A percentile compares a stretch with the other conserved stretches of the same genome.
Conservation (phyloP, 1,140 invertebrate genomes). For the Rhopalosiphum maidis region DNA sequence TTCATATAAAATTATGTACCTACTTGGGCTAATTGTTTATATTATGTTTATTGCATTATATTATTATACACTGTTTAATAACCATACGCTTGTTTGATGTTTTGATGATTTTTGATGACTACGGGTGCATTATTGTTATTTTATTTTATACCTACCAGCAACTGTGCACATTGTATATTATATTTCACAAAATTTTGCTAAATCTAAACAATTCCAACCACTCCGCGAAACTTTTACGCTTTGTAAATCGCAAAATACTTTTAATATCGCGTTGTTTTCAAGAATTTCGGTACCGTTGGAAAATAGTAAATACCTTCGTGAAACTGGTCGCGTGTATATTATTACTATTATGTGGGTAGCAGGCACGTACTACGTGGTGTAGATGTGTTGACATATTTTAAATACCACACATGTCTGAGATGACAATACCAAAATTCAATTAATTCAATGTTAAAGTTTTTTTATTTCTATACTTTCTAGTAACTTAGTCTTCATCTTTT, state of each 20-base stretch:
- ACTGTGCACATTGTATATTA: not conserved
- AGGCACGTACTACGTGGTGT: not conserved
- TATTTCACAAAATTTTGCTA: not conserved
- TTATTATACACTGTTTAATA: not conserved
- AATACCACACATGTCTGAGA: not conserved
- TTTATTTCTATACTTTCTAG: not conserved
- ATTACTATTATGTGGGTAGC: not conserved
- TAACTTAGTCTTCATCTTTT: not conserved
- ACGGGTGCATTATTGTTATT: not conserved
- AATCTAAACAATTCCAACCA: not conserved
- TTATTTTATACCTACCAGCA: not conserved
- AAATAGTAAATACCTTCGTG: not conserved
- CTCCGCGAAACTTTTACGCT: not conserved
- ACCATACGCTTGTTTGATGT: not conserved
- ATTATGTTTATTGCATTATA: too few relatives aligned
- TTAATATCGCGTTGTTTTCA: not conserved
- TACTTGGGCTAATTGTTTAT: not conserved
- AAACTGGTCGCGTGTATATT: not conserved
- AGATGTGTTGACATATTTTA: constrained; percentile 4
- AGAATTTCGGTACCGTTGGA: not conserved
- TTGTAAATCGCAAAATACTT: not conserved
- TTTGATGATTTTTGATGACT: not conserved
- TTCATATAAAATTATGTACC: not conserved
- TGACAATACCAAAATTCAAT: not conserved
- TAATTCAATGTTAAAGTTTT: not conserved